phyloP scores from a whole-genome alignment of 2,797 vertebrate species.

The Furcifer pardalis region DNA sequence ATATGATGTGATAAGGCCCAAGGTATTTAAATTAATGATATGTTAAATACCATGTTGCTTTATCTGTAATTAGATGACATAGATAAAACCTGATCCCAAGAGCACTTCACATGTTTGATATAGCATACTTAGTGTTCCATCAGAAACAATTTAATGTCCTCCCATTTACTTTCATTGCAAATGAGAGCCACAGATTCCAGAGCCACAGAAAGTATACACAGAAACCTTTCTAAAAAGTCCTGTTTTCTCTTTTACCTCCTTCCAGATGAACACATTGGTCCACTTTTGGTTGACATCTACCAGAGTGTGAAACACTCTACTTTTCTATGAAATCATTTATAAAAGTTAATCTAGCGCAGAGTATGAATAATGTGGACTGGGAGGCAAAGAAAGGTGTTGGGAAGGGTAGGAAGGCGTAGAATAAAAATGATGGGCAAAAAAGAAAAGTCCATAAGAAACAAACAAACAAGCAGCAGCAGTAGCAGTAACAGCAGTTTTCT shows the following conservation, averaged over 20 bases:
- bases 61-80: constrained; percentile 70
- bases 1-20: constrained; percentile 64
- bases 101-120: constrained; percentile 56
- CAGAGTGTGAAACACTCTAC: background rate
- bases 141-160: background rate
- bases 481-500: no score
- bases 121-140: constrained; percentile 52
- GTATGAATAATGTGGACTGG: background rate
- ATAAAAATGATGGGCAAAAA: background rate
- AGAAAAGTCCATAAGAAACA: background rate
- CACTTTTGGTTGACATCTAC: background rate
- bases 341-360: background rate
- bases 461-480: no score
- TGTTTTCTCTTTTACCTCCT: background rate
- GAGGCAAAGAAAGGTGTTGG: background rate
- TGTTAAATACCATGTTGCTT: constrained; percentile 73
- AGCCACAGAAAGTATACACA: background rate
- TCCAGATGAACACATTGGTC: background rate
- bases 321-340: background rate
- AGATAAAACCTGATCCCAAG: constrained; percentile 59
- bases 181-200: constrained; percentile 53
- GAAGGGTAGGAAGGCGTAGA: background rate
- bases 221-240: background rate
- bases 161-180: background rate
- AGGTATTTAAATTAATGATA: constrained; percentile 72